A percentile compares a stretch with the other conserved stretches of the same genome.
Conservation (phyloP, 2,797 vertebrate species). For the Serranus cabrilla region DNA sequence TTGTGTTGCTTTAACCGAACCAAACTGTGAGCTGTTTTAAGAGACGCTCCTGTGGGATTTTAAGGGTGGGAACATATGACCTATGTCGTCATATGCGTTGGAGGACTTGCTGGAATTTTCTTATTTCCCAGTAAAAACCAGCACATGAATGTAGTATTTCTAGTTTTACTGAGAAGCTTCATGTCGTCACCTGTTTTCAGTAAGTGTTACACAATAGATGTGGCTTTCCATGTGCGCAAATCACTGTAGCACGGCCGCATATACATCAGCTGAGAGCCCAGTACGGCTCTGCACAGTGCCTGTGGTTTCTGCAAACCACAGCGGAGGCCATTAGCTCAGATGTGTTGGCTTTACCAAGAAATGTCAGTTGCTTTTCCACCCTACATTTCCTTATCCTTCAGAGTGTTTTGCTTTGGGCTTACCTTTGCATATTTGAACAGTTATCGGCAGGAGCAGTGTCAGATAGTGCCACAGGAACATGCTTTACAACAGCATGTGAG, state of each 20-base stretch:
- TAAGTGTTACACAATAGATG: slow-evolving; percentile 21
- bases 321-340: background rate
- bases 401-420: slow-evolving; percentile 2
- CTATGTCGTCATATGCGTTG: too few species aligned
- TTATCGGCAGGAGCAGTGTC: slow-evolving; percentile 57
- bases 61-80: too few species aligned
- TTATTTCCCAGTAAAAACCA: background rate
- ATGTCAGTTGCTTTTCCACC: slow-evolving; percentile 40
- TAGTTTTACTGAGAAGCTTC: background rate
- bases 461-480: slow-evolving; percentile 72
- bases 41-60: too few species aligned
- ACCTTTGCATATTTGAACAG: slow-evolving; percentile 69
- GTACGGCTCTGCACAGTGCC: background rate
- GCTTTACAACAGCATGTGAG: slow-evolving; percentile 40
- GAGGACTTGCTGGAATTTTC: too few species aligned
- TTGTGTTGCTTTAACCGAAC: too few species aligned
- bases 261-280: slow-evolving; percentile 27
- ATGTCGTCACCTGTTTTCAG: background rate
- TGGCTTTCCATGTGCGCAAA: background rate
- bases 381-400: slow-evolving; percentile 7
- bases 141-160: background rate
- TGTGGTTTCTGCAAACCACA: slow-evolving; percentile 15
- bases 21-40: too few species aligned
- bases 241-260: background rate
- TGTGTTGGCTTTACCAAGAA: slow-evolving; percentile 16